Evolutionary conservation across 2,888 invertebrate genomes (phyloP), one percentile per base, ranked within the genome.

Genomic region (Acrocera orbiculus): DNA sequence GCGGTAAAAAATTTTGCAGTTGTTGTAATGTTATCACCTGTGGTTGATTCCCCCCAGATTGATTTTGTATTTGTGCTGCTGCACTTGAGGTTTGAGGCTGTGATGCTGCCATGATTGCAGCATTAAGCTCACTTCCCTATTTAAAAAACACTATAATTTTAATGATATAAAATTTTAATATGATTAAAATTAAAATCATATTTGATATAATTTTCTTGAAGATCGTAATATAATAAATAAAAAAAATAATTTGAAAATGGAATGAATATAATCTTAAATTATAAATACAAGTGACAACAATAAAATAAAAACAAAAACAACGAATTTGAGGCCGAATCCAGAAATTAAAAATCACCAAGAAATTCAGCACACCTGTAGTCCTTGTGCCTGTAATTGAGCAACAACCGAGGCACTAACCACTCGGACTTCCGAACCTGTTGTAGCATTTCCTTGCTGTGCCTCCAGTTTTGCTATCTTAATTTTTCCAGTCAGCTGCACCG

Each of bases 361-460:
- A n/a, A n/a, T n/a, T n/a, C n/a, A 23, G 23, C 35, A 32, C 40
- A 44, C 44, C 44, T 44, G 44, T 36, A 67, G 52, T 9, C 67
- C 67, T 43, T 67, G 66, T 3, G 66, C 66, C 41, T 67, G 58
- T 38, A 71, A 58, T 49, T 72, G 71, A 38, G 68, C 69, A 27
- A 70, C 63, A 27, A 67, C 64, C 31, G 67, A 66, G 11, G 65
- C 62, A 54, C 70, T 71, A 42, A 70, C 66, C 41, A 70, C 67
- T 45, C 70, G 61, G 32, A 66, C 50, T 37, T 44, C 44, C 14
- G 42, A 39, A 39, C 44, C 44, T 34, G 42, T 34, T 37, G 44
- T 37, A 25, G 41, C 41, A 40, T 42, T 42, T 40, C 38, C 38
- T 36, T 44, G 44, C 39, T 37, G 32, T 20, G 40, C 30, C 39